Percentiles rank a stretch among this genome's conserved stretches.
Conservation (phyloP, 2,888 invertebrate species). For the Xanthia togata region DNA sequence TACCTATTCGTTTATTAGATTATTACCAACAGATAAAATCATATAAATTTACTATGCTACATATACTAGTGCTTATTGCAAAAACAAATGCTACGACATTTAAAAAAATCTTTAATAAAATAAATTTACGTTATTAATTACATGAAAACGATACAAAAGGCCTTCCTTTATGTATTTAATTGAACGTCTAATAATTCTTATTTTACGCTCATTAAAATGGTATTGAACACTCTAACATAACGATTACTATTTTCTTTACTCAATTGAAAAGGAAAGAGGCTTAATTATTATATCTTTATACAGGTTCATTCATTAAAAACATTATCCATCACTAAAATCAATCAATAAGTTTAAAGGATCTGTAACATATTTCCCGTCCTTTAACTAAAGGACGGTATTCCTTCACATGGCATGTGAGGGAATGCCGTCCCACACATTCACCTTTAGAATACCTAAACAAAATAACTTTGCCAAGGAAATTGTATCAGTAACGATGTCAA, state of each 20-base stretch:
- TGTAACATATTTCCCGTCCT: not conserved
- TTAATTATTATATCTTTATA: not conserved
- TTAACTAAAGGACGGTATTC: not conserved
- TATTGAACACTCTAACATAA: not conserved
- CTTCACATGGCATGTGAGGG: too few species aligned
- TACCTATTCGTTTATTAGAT: too few species aligned
- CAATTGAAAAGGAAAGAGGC: too few species aligned
- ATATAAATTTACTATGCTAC: too few species aligned
- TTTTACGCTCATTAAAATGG: not conserved
- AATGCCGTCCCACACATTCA: conserved; percentile 1
- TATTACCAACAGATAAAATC: too few species aligned
- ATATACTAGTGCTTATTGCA: too few species aligned
- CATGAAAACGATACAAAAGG: not conserved
- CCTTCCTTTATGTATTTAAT: too few species aligned
- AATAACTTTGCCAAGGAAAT: conserved; percentile 53
- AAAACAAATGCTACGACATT: too few species aligned
- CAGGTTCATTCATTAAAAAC: not conserved
- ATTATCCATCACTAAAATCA: not conserved
- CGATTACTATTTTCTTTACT: not conserved
- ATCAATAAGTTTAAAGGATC: not conserved
- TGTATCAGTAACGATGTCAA: conserved; percentile 52
- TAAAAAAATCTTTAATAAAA: not conserved
- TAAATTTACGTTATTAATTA: not conserved
- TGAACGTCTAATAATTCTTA: too few species aligned
- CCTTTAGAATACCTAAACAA: conserved; percentile 26